Conservation (phyloP, 2,888 invertebrate species). For the Napeogenes inachia region DNA sequence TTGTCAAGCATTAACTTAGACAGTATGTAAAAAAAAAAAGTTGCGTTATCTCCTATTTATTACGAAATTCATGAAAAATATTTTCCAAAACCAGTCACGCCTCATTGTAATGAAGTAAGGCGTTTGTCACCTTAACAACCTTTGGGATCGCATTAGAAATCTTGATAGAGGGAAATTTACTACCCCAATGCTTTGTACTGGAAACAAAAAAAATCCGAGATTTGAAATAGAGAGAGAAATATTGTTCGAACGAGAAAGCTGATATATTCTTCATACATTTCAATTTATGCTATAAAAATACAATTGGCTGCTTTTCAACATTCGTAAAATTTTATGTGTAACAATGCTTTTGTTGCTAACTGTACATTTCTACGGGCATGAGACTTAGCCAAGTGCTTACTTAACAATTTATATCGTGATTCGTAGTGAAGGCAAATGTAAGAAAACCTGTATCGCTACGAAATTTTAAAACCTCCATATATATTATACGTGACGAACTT, state of each 20-base stretch:
- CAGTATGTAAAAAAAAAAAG: no score
- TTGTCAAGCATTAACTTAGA: no score
- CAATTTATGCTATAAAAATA: conserved; percentile 9
- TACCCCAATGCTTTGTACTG: conserved; percentile 34
- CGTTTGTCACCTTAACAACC: conserved; percentile 66
- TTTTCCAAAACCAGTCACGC: conserved; percentile 64
- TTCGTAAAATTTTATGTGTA: conserved; percentile 28
- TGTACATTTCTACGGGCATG: conserved; percentile 24
- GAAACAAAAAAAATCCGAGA: not conserved
- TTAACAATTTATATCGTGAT: conserved; percentile 27
- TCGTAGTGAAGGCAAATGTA: conserved; percentile 22
- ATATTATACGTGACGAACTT: conserved; percentile 8
- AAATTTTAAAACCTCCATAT: conserved; percentile 21
- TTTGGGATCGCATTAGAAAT: conserved; percentile 60
- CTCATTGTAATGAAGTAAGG: conserved; percentile 62
- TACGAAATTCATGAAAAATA: conserved; percentile 37
- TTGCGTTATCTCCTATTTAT: conserved; percentile 40
- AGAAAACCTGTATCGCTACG: conserved; percentile 20
- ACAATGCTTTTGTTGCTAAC: conserved; percentile 26
- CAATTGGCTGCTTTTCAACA: conserved; percentile 27
- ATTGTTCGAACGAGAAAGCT: no score
- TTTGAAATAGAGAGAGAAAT: no score
- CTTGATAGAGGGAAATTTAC: conserved; percentile 68
- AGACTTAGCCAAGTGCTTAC: conserved; percentile 29
- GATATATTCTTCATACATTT: not conserved